Evolutionary conservation across 2,888 invertebrate genomes (phyloP).

Genomic region (Oasisia sp.): DNA sequence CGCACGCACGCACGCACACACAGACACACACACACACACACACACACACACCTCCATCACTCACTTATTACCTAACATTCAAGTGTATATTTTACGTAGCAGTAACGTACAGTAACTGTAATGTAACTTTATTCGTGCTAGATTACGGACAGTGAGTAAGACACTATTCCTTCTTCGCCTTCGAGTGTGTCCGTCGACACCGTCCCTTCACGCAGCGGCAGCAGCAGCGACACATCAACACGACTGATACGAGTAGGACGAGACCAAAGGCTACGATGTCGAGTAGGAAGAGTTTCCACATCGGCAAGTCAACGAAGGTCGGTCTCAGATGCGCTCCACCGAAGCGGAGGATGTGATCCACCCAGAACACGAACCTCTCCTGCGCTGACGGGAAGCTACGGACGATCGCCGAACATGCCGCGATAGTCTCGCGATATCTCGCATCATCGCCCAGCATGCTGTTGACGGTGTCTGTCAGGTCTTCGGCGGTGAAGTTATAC

Average conservation of each 20-base stretch:
- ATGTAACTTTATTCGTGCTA: no score
- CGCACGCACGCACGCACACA: no score
- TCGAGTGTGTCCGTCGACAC: background rate
- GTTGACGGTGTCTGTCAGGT: slow-evolving; percentile 23
- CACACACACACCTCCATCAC: no score
- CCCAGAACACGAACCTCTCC: slow-evolving; percentile 17
- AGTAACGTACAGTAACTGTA: no score
- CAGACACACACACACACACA: no score
- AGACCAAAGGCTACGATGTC: background rate
- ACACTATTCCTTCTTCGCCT: background rate
- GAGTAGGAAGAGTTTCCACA: background rate
- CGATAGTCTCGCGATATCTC: slow-evolving; percentile 22
- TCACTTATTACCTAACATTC: no score
- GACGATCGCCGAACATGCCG: slow-evolving; percentile 29
- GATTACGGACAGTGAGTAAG: background rate
- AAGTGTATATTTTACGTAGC: no score
- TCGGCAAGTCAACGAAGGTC: background rate
- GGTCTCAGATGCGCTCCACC: slow-evolving; percentile 14
- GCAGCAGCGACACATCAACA: background rate
- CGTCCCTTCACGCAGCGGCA: background rate
- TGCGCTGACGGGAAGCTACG: slow-evolving; percentile 24
- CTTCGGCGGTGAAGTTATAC: slow-evolving; percentile 24
- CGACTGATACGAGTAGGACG: background rate
- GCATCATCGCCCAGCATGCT: background rate
- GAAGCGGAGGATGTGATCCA: background rate